Base-by-base conservation (phyloP, 2,113 vertebrate species). In the Pseudolaguvia tuberculata region DNA sequence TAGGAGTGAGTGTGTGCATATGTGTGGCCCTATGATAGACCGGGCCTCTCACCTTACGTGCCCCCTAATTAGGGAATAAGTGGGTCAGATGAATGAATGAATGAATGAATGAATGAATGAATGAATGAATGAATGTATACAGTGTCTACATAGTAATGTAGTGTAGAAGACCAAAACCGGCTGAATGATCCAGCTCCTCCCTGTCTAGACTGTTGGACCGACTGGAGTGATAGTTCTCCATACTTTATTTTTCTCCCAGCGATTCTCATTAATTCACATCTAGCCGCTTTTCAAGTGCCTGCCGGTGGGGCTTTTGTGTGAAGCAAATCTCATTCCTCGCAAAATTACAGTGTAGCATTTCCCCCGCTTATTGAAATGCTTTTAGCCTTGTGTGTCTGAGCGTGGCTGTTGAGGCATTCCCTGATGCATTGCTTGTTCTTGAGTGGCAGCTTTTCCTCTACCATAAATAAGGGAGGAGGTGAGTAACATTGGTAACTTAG, bases 131-230 rank as follows among this genome's bases (percentile, higher is more conserved):
- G 15, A 35, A 1, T 45, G 62, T 56, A 75, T 48, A 23, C 47
- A 11, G 23, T 20, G 35, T 56, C 61, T 39, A 14, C 58, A 42
- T 76, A 48, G 29, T 21, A 23, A 31, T 29, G 27, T 56, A 42
- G 39, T 42, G 39, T 42, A 42, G 80, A 83, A 71, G 78, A 76
- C 78, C 20, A 14, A 82, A 86, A 87, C 85, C 86, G 7, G 81
- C 81, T 83, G 83, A 84, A 84, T 82, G 80, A 86, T 81, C 87
- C 89, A 88, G 83, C 88, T 92, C 88, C 88, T 90, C 81, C 3
- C 88, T 81, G 86, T 91, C 82, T 91, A 85, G 79, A 92, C 91
- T 85, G 79, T 82, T 77, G 83, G 83, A 88, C 82, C 85, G 83
- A 88, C 82, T 84, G 87, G 86, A 84, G 84, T 58, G 31, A 42